Evolutionary conservation across 1,140 invertebrate species (phyloP), one percentile per base, ranked within the genome.

Genomic region (Drosophila orena): DNA sequence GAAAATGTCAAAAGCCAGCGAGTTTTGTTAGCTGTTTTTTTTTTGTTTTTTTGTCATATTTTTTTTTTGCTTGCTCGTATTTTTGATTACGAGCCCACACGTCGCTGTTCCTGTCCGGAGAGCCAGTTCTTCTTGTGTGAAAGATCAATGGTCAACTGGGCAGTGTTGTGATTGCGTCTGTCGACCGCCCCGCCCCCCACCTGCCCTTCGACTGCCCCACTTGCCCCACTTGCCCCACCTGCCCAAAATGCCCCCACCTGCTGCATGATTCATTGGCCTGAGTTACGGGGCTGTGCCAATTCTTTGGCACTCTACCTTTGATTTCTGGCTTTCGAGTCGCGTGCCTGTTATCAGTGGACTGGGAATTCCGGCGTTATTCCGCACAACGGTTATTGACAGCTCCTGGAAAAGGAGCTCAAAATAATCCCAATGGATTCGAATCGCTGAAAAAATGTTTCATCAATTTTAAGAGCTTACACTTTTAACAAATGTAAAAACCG

Each of bases 1-100:
- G 58, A 88, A 83, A 88, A 89, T 89, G 84, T 88, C 84, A 88
- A 88, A 89, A 88, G 79, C 52, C 83, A 88, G 55, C 79, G 71
- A 84, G 77, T 60, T 61, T 17, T 24, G 61, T 20, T 37, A 44
- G 40, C 30, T 62, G 60, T 66, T 66, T 66, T 35, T 66, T 61
- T 2, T 4, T 20, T 43, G 3, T 3, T 37, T 52, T 56, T 74
- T 37, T 37, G 35, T 66, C 54, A 1, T n/a, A n/a, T 20, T 17
- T 44, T 20, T 11, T 46, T 43, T 55, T 62, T 34, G 10, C 20
- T 15, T 50, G 69, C 37, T 74, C 17, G 70, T 73, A 46, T 62
- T 65, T 50, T 77, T 85, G 83, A 84, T 86, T 86, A 75, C 80
- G 69, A 62, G 81, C 73, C 81, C 81, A 85, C 81, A 84, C 77